Evolutionary conservation across 1,140 invertebrate genomes (phyloP).

Genomic region (Camponotus floridanus): DNA sequence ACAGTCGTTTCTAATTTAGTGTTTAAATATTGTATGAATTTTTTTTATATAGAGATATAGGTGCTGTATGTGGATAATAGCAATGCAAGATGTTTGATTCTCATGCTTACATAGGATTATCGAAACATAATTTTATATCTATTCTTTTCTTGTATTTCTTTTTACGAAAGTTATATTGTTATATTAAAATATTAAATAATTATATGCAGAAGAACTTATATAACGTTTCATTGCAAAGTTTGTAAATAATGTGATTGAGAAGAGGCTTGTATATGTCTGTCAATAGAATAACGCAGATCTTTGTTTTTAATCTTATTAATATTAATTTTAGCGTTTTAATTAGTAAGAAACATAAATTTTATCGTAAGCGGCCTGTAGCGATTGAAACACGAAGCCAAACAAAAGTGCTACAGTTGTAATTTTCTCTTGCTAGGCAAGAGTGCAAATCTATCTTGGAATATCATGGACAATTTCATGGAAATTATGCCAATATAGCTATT

Average conservation of each 20-base stretch:
- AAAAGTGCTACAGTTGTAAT: constrained; percentile 10
- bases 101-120: neutral
- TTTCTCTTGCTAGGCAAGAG: neutral
- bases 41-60: neutral
- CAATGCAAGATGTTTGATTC: neutral
- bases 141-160: neutral
- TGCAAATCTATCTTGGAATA: neutral
- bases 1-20: neutral
- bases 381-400: neutral
- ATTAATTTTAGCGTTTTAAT: constrained; percentile 36
- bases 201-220: neutral
- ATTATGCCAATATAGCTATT: neutral
- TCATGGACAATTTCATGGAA: neutral
- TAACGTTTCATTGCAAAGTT: constrained; percentile 7
- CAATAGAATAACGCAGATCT: constrained; percentile 1
- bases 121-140: neutral
- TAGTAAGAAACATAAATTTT: constrained; percentile 17
- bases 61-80: neutral
- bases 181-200: constrained; percentile 3
- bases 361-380: neutral
- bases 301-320: constrained; percentile 44
- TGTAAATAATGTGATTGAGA: constrained; percentile 43
- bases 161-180: neutral
- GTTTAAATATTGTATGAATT: neutral
- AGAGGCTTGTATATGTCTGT: constrained; percentile 26